Conservation (phyloP, 2,797 vertebrate species). For the Dermochelys coriacea region DNA sequence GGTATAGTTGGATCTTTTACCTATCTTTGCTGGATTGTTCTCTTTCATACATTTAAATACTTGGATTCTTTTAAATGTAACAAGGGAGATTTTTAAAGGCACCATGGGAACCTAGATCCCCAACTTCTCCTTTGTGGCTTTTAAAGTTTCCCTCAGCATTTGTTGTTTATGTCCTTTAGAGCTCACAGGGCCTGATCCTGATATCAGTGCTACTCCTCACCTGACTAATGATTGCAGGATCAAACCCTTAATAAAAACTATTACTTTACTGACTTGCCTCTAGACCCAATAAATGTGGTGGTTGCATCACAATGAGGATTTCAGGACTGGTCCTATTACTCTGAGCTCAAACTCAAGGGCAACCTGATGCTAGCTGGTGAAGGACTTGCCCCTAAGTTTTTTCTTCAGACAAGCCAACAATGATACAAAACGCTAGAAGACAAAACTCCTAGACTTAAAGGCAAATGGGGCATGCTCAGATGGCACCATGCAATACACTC, state of each 20-base stretch:
- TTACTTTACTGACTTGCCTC: neutral
- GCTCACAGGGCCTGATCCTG: neutral
- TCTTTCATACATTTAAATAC: neutral
- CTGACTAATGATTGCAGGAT: neutral
- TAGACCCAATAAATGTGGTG: neutral
- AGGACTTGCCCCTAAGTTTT: neutral
- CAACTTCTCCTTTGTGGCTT: neutral
- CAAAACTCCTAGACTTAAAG: neutral
- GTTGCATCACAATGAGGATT: neutral
- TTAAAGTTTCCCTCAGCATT: neutral
- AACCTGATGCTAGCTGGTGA: neutral
- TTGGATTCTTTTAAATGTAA: neutral
- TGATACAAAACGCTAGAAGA: fast-evolving
- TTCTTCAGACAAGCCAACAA: neutral
- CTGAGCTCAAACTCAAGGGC: neutral
- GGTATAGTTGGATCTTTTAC: neutral
- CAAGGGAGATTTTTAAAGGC: neutral
- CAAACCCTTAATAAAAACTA: neutral
- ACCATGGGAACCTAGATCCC: neutral
- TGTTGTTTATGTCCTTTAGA: neutral
- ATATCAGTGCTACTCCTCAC: neutral
- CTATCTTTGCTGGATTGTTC: neutral
- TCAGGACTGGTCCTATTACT: neutral
- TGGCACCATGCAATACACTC: neutral
- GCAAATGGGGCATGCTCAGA: neutral